These are phyloP conservation scores for Scolanthus callimorphus DNA, from an alignment of 92 coral and sea anemone genomes.

Conservation along the genomic window DNA sequence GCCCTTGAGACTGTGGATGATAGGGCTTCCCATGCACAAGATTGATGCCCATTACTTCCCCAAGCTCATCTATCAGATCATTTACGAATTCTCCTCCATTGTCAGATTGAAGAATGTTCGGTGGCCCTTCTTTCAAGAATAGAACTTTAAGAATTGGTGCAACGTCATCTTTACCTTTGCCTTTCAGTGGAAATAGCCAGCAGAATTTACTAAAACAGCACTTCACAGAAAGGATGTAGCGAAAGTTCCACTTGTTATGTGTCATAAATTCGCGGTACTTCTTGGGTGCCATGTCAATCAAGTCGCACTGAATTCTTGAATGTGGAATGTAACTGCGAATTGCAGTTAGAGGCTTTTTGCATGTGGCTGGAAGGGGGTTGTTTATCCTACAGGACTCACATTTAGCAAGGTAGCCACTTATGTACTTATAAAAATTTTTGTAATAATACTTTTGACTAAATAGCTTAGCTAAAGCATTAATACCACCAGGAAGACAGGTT, in stretches of 20 bases:
- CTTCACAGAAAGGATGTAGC: constrained; percentile 18
- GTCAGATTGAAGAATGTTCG: constrained; percentile 24
- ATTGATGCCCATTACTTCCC: not conserved
- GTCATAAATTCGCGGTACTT: constrained; percentile 16
- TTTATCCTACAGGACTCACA: constrained; percentile 10
- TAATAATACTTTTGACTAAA: constrained; percentile 5
- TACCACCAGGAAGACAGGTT: constrained; percentile 21
- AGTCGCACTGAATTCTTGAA: constrained; percentile 5
- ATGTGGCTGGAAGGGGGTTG: constrained; percentile 15
- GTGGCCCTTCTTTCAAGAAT: constrained; percentile 16
- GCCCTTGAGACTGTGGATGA: constrained; percentile 44
- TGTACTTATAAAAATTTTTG: not conserved
- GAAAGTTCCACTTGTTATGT: constrained; percentile 17
- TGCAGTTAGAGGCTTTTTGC: constrained; percentile 7
- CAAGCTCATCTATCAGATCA: constrained; percentile 11
- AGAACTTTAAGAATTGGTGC: not conserved
- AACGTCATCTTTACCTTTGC: constrained; percentile 10
- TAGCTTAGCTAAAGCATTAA: constrained; percentile 2
- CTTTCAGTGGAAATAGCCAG: constrained; percentile 17
- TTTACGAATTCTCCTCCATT: constrained; percentile 35
- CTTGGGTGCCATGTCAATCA: constrained; percentile 29
- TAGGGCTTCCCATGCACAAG: constrained; percentile 35
- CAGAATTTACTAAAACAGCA: constrained; percentile 27
- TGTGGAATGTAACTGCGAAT: constrained; percentile 15
- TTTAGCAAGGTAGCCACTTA: not conserved